A percentile compares a stretch with the other conserved stretches of the same genome.
Conservation (phyloP, 2,113 vertebrate species). For the Saguinus imperator region DNA sequence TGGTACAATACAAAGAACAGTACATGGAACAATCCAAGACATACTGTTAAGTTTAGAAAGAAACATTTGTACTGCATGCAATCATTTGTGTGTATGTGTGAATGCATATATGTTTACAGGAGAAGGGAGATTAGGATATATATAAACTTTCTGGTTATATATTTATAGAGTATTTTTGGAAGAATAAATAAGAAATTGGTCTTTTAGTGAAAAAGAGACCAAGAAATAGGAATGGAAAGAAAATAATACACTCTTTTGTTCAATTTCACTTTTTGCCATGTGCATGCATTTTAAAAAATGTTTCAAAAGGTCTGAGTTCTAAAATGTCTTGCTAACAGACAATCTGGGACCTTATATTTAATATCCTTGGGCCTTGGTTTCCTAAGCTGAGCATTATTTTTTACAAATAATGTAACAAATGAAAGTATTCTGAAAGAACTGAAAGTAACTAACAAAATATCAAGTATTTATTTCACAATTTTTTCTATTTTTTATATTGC, state of each 20-base stretch:
- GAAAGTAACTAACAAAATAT: constrained; percentile 38
- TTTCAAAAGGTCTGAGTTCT: constrained; percentile 1
- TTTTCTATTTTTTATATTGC: not conserved
- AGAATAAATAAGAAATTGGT: constrained; percentile 31
- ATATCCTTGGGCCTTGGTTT: not conserved
- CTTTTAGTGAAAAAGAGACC: not conserved
- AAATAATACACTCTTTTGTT: not conserved
- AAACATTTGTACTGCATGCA: not conserved
- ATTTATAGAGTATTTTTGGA: not conserved
- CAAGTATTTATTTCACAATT: not conserved
- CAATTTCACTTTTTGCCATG: not conserved
- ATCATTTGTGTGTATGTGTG: not conserved
- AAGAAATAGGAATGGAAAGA: not conserved
- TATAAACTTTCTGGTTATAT: not conserved
- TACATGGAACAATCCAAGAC: not conserved
- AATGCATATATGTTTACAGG: not conserved
- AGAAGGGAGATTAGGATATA: not conserved
- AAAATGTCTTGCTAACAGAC: constrained; percentile 10
- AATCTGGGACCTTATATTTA: not conserved
- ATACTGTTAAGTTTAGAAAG: not conserved
- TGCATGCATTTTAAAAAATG: not conserved
- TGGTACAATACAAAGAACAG: not conserved
- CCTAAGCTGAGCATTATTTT: constrained; percentile 38
- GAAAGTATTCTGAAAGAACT: constrained; percentile 44
- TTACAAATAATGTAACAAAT: constrained; percentile 44